Base-by-base conservation (phyloP, 2,797 vertebrate genomes). In the Urocyon cinereoargenteus region DNA sequence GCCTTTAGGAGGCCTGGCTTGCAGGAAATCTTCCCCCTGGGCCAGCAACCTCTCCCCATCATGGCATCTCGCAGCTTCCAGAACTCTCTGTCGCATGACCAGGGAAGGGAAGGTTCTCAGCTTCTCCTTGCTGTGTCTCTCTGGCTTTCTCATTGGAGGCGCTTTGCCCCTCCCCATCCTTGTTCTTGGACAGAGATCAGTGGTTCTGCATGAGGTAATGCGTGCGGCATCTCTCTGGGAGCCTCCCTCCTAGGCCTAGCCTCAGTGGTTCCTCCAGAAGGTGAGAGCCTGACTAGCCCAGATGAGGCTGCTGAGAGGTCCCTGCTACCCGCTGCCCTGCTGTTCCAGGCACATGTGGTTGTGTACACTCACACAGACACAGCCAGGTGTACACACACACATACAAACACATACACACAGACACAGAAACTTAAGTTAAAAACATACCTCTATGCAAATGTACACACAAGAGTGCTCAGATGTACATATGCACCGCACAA, bases 221-320 rank as follows among this genome's bases (percentile, higher is more conserved):
- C 73, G 8, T 2, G 2, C 22, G 64, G 16, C 45, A 10, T 51
- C 55, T 57, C 59, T 34, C 31, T 16, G 61, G 24, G 49, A 34
- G 28, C 16, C 31, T 82, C 18, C 31, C 26, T 73, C 72, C 36
- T 22, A 34, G 51, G 68, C 9, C 62, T 24, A 22, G 9, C 45
- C 55, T 22, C 87, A 12, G 24, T 36, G 34, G 51, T 59, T n/a
- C 92, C 73, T 75, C 94, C 31, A 64, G 31, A 83, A 95, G 57
- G 31, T 86, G 83, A 95, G 70, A 62, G 64, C n/a, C 12, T 95
- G 64, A 55, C 51, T 49, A 68, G 61, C 70, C 83, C 24, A 13
- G 70, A 31, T 12, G 85, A 64, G 62, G 24, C 31, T 78, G 9
- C n/a, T 4, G 0, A 21, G 28, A 40, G 8, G 26, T 4, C 4